Evolutionary conservation across 2,113 vertebrate genomes (phyloP).

Genomic region (Misgurnus mizolepis): DNA sequence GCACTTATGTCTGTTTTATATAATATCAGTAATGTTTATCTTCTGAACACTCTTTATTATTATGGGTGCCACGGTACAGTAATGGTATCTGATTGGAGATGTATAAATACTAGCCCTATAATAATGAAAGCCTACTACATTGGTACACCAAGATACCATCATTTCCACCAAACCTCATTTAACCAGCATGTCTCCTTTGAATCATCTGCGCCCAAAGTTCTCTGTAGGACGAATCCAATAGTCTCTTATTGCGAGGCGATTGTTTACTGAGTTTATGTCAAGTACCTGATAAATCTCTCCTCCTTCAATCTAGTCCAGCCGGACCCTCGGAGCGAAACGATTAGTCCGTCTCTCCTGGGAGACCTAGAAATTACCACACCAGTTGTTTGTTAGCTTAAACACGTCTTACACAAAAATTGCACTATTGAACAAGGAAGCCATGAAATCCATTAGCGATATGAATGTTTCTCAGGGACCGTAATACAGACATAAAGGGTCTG

Average conservation of each 20-base stretch:
- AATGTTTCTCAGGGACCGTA: slow-evolving; percentile 23
- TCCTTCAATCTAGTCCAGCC: slow-evolving; percentile 32
- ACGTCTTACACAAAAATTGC: slow-evolving; percentile 2
- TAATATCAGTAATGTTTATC: no score
- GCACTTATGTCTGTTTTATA: no score
- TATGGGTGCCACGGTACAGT: no score
- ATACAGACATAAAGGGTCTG: neutral
- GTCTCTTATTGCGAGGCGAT: slow-evolving; percentile 23
- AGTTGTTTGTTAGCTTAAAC: slow-evolving; percentile 25
- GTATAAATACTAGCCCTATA: no score
- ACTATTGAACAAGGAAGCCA: slow-evolving; percentile 5
- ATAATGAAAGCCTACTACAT: no score
- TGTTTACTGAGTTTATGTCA: slow-evolving; percentile 45
- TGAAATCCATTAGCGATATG: slow-evolving; percentile 22
- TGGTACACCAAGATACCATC: neutral
- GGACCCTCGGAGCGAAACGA: slow-evolving; percentile 22
- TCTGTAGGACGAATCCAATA: slow-evolving; percentile 31
- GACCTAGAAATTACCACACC: slow-evolving; percentile 6
- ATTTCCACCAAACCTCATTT: neutral
- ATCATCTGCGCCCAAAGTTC: slow-evolving; percentile 3
- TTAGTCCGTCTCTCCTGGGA: slow-evolving; percentile 45
- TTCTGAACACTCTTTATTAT: no score
- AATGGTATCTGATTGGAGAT: no score
- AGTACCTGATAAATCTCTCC: slow-evolving; percentile 40
- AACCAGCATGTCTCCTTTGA: neutral